These are phyloP conservation scores for Morbakka virulenta DNA, from an alignment of 30 jellyfish, hydroid and myxozoan genomes.

Conservation along the genomic window DNA sequence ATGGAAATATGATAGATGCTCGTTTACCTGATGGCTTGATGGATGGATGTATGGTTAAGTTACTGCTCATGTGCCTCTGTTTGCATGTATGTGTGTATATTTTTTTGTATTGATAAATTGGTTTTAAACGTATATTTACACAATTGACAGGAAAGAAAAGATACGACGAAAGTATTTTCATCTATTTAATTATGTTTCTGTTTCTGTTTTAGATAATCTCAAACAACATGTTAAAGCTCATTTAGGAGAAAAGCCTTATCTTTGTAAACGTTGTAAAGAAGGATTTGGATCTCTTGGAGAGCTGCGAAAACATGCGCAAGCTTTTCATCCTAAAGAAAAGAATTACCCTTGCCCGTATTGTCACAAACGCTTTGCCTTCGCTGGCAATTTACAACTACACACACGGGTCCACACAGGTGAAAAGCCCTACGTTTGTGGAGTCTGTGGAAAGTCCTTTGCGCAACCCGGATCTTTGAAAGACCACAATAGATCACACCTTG, in stretches of 20 bases:
- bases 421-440: background rate
- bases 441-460: background rate
- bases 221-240: background rate
- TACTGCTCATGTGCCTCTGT: too few species aligned
- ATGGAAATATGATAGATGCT: too few species aligned
- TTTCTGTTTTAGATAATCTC: background rate
- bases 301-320: background rate
- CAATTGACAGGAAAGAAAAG: too few species aligned
- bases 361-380: background rate
- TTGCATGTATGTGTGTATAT: too few species aligned
- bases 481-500: background rate
- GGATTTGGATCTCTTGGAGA: background rate
- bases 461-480: background rate
- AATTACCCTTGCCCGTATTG: background rate
- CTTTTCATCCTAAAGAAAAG: background rate
- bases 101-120: too few species aligned
- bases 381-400: background rate
- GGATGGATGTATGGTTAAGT: too few species aligned
- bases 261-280: background rate
- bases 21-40: too few species aligned
- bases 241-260: background rate
- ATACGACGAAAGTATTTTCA: too few species aligned
- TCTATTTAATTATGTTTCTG: background rate
- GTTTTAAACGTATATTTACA: too few species aligned
- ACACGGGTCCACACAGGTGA: background rate